These are phyloP conservation scores for Trissolcus japonicus DNA, from an alignment of 2,888 invertebrate species.

Conservation along the genomic window DNA sequence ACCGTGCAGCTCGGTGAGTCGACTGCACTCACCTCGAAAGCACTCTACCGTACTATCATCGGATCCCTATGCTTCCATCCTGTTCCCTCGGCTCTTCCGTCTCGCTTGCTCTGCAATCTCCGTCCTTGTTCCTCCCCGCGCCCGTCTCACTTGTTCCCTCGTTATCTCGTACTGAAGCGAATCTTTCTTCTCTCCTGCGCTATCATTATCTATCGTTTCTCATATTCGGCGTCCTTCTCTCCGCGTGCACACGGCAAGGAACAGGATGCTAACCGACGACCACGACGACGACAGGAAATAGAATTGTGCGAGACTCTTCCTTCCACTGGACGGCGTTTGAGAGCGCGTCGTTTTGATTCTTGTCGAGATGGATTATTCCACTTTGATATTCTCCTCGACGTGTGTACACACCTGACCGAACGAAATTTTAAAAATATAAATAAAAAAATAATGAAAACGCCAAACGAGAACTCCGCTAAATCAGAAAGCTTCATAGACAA, in stretches of 20 bases:
- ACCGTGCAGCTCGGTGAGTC: slow-evolving; percentile 74
- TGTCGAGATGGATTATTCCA: slow-evolving; percentile 54
- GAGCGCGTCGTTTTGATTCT: slow-evolving; percentile 52
- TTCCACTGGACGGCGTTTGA: slow-evolving; percentile 56
- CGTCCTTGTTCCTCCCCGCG: slow-evolving; percentile 2
- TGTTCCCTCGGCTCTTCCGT: slow-evolving; percentile 29
- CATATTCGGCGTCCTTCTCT: slow-evolving; percentile 56
- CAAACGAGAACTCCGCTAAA: slow-evolving; percentile 7
- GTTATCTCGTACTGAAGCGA: slow-evolving; percentile 33
- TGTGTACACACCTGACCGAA: slow-evolving; percentile 34
- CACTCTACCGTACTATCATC: slow-evolving; percentile 71
- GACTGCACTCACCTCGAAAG: slow-evolving; percentile 72
- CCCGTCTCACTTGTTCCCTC: slow-evolving; percentile 33
- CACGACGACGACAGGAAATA: slow-evolving; percentile 67
- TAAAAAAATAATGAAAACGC: background rate
- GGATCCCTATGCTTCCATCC: slow-evolving; percentile 59
- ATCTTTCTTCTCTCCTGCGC: slow-evolving; percentile 45
- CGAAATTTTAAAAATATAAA: slow-evolving; percentile 32
- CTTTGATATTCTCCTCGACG: slow-evolving; percentile 34
- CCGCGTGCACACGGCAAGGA: slow-evolving; percentile 59
- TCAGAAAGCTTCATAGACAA: slow-evolving; percentile 20
- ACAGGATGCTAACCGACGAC: slow-evolving; percentile 69
- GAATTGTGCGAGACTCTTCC: slow-evolving; percentile 62
- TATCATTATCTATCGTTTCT: slow-evolving; percentile 57
- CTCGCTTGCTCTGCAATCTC: slow-evolving; percentile 1